Evolutionary conservation across 2,113 vertebrate genomes (phyloP).

Genomic region (Pelecanoides urinatrix): DNA sequence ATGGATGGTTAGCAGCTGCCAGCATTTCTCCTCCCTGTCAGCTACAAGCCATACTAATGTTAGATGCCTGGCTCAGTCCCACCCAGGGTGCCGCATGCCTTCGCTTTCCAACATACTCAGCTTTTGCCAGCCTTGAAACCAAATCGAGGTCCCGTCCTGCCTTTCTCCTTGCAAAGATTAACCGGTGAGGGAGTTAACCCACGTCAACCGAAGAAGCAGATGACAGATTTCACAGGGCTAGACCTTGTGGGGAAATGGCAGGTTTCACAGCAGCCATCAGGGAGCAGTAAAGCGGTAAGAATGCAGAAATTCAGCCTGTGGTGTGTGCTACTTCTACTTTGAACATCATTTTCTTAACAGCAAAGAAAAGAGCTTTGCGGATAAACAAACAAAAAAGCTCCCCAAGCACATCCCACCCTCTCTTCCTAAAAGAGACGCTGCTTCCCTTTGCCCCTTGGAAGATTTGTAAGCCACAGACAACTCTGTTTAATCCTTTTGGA

Average conservation of each 20-base stretch:
- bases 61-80: slow-evolving; percentile 68
- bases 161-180: not conserved
- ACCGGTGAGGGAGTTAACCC: not conserved
- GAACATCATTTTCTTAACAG: not conserved
- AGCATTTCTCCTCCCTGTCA: slow-evolving; percentile 69
- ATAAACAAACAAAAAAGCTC: not conserved
- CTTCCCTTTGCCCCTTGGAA: not conserved
- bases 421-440: not conserved
- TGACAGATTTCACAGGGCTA: slow-evolving; percentile 26
- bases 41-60: slow-evolving; percentile 50
- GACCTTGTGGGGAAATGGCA: not conserved
- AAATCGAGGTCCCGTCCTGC: slow-evolving; percentile 16
- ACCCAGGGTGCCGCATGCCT: slow-evolving; percentile 55
- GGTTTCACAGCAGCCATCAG: not conserved
- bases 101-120: slow-evolving; percentile 45
- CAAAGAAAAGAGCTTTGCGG: not conserved
- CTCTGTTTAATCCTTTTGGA: not conserved
- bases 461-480: not conserved
- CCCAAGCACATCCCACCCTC: not conserved
- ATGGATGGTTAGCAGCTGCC: slow-evolving; percentile 71
- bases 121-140: slow-evolving; percentile 42
- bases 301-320: not conserved
- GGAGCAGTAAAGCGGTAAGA: not conserved
- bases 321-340: not conserved
- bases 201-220: not conserved